Base-by-base conservation (phyloP, 2,888 invertebrate species). In the Conistra vaccinii region DNA sequence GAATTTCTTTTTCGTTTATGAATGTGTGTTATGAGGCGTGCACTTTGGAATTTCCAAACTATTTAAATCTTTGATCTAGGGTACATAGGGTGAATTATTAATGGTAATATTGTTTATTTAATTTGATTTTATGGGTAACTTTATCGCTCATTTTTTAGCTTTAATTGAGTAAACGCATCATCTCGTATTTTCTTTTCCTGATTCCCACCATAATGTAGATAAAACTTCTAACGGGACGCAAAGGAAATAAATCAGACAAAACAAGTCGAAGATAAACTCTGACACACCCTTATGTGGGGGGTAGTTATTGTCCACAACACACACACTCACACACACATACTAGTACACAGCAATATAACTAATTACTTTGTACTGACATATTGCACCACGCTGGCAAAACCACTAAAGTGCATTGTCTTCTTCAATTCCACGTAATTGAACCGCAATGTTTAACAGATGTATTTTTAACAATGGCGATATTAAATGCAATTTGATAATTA, bases 201-300 rank as follows among this genome's bases (percentile, higher is more conserved):
- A 81, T 81, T 29, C 69, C 81, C 39, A 12, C 76, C 35, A 26
- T 61, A 57, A 67, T 80, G 55, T n/a, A 68, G 78, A 80, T 82
- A 80, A 80, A 70, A 57, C 53, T 51, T 45, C 57, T 65, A 57
- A 29, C 26, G 2, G 35, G 32, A 69, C 57, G 53, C 7, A 45
- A 80, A 84, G 73, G 69, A 84, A 76, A 83, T 83, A 83, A 81
- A 83, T 84, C 73, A 81, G 57, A 72, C 58, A 48, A 67, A 69
- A 76, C 51, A 69, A 80, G 55, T 70, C 76, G 32, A 65, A 82
- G 80, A 80, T 80, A 82, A 80, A 70, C 77, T 70, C 82, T 77
- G 78, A 71, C 78, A 68, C 82, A 53, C 53, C 45, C 77, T 55
- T 81, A 42, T 58, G 62, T 45, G 23, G 23, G 57, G 60, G 26